A percentile compares a stretch with the other conserved stretches of the same genome.
Conservation (phyloP, 2,797 vertebrate genomes). For the Myotis planiceps region DNA sequence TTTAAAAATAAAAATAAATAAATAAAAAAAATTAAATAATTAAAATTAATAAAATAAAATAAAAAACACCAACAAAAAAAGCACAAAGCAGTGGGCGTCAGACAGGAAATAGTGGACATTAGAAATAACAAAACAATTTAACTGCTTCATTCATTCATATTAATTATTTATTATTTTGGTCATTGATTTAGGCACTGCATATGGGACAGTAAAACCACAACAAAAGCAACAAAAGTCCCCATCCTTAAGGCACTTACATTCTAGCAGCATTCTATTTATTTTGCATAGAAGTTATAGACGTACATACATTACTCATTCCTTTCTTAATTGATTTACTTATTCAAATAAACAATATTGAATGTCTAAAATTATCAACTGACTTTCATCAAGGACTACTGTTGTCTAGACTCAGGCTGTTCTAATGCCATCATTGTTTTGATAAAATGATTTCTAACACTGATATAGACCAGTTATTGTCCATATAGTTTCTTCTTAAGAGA, state of each 20-base stretch:
- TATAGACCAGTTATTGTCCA: neutral
- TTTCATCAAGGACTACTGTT: neutral
- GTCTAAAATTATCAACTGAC: neutral
- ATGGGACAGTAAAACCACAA: neutral
- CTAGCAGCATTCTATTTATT: neutral
- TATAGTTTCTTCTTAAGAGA: neutral
- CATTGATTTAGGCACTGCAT: neutral
- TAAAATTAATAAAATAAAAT: no score
- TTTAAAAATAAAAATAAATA: no score
- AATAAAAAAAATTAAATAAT: no score
- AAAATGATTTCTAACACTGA: neutral
- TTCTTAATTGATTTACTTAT: neutral
- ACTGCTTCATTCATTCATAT: neutral
- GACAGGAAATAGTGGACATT: neutral
- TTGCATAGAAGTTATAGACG: neutral
- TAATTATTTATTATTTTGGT: neutral
- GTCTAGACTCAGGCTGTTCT: neutral
- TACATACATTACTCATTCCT: neutral
- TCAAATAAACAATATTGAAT: neutral
- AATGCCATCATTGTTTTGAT: neutral
- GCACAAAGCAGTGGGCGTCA: neutral
- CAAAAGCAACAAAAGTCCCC: neutral
- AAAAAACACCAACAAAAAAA: no score
- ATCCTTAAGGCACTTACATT: neutral
- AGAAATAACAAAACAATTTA: neutral